Evolutionary conservation across 2,888 invertebrate species (phyloP).

Genomic region (Penaeus monodon): DNA sequence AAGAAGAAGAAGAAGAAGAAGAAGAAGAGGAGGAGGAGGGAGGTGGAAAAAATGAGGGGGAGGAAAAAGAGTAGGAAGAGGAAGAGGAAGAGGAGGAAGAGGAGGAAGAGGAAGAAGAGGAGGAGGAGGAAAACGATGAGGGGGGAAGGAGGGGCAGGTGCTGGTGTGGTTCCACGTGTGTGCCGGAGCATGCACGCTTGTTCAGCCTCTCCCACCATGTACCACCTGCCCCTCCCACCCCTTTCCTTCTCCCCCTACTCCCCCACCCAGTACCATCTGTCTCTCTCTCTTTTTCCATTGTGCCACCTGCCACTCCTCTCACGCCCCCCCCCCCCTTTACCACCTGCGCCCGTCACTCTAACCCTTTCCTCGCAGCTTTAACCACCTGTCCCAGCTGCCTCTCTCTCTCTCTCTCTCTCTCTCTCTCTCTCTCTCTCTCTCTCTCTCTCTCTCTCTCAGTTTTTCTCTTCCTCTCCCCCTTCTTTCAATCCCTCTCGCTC

Average conservation of each 20-base stretch:
- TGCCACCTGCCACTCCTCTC: background rate
- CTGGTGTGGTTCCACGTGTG: background rate
- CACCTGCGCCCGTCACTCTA: background rate
- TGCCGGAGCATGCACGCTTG: background rate
- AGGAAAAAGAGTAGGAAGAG: background rate
- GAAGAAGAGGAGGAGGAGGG: background rate
- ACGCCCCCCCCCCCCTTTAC: background rate
- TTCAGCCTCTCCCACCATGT: background rate
- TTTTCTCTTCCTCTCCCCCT: too few species aligned
- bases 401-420: background rate
- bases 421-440: slow-evolving; percentile 6
- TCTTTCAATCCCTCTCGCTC: too few species aligned
- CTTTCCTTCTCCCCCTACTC: background rate
- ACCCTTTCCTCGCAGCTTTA: too few species aligned
- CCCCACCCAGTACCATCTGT: background rate
- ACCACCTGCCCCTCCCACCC: background rate
- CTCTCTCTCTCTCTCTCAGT: background rate
- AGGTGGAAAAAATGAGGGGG: too few species aligned
- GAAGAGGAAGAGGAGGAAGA: rapidly evolving
- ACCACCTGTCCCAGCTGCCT: background rate
- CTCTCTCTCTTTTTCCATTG: background rate
- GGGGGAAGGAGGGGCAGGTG: background rate
- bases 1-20: background rate
- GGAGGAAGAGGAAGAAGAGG: too few species aligned
- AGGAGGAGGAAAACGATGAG: background rate